Evolutionary conservation across 2,797 vertebrate genomes (phyloP).

Genomic region (Tadarida brasiliensis): DNA sequence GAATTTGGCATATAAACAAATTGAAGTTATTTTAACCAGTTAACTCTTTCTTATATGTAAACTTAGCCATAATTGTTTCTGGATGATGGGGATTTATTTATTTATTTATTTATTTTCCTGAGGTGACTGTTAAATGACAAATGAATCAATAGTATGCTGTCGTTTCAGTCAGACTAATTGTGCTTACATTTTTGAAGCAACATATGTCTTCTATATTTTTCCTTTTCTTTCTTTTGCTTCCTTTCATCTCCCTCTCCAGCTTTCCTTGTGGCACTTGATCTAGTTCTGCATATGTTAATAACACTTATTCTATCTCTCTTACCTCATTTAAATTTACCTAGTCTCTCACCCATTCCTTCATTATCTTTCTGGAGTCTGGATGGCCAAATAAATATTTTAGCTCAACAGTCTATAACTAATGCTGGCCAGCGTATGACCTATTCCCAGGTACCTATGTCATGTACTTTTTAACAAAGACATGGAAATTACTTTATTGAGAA

Average conservation of each 20-base stretch:
- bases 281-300: neutral
- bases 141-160: neutral
- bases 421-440: neutral
- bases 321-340: neutral
- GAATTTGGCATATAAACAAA: conserved; percentile 31
- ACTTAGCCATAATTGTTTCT: neutral
- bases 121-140: neutral
- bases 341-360: neutral
- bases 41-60: conserved; percentile 40
- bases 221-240: neutral
- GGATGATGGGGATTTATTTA: neutral
- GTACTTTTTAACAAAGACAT: conserved; percentile 28
- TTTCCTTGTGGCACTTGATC: neutral
- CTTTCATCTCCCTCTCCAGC: neutral
- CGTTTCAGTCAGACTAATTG: conserved; percentile 17
- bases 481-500: conserved; percentile 27
- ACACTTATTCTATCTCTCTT: neutral
- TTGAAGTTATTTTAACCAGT: conserved; percentile 12
- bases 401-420: neutral
- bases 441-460: neutral
- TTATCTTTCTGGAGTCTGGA: neutral
- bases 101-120: conserved; percentile 49
- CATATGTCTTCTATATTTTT: neutral
- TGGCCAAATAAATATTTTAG: neutral
- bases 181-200: conserved; percentile 15